These are phyloP conservation scores for Sebastes dallii DNA, from an alignment of 2,797 vertebrate species.

Conservation along the genomic window DNA sequence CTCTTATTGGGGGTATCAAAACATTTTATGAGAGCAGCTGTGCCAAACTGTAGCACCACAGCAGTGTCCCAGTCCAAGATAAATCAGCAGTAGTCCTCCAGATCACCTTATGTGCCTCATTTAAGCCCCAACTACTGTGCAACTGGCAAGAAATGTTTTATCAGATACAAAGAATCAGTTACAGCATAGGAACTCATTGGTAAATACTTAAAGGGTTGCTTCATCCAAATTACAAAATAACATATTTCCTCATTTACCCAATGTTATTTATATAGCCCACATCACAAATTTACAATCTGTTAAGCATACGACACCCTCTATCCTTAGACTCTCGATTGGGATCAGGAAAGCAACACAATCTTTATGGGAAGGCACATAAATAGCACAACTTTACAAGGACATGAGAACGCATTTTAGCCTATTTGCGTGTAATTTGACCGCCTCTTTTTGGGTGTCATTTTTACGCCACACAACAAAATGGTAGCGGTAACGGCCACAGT, in stretches of 20 bases:
- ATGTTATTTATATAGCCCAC: background rate
- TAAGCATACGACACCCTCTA: background rate
- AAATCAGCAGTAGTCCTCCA: conserved; percentile 66
- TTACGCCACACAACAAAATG: background rate
- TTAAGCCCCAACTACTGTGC: conserved; percentile 45
- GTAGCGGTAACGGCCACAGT: background rate
- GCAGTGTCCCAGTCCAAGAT: conserved; percentile 62
- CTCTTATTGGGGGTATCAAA: conserved; percentile 79
- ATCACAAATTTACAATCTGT: background rate
- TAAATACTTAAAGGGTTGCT: conserved; percentile 5
- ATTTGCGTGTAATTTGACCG: background rate
- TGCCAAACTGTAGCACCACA: conserved; percentile 72
- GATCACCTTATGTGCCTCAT: conserved; percentile 64
- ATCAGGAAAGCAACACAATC: background rate
- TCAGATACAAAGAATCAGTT: conserved; percentile 22
- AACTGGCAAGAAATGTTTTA: conserved; percentile 27
- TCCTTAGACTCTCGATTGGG: background rate
- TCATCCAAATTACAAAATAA: background rate
- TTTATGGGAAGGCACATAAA: background rate
- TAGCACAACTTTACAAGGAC: background rate
- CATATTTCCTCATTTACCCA: background rate
- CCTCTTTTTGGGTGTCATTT: background rate
- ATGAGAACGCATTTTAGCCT: background rate
- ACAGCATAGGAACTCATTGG: background rate
- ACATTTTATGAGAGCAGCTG: conserved; percentile 79